Base-by-base conservation (phyloP, 2,113 vertebrate species). In the Oreotrochilus melanogaster region DNA sequence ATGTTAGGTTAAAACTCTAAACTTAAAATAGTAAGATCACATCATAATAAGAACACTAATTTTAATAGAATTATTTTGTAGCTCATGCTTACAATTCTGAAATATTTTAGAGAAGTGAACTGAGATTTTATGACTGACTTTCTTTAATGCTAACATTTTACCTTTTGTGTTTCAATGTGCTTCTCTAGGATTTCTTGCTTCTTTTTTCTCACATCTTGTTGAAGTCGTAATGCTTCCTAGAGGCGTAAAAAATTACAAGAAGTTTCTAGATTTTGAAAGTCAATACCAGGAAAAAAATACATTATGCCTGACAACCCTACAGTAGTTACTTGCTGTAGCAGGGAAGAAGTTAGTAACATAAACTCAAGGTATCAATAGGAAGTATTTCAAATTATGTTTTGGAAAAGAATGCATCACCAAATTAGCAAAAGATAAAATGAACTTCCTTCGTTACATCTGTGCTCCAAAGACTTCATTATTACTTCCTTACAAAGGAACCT, bases 181-280 rank as follows among this genome's bases (percentile, higher is more conserved):
- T 99, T 99, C 98, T 99, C 99, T 95, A 99, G 96, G 96, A 99
- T 99, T 96, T 99, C 99, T 96, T 99, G 99, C 88, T 99, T 99
- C 98, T 99, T 99, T 97, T 99, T 99, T 82, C 99, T 98, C 47
- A 99, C 99, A 85, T 99, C 99, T 91, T 99, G 99, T 85, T 99
- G 99, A 97, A 99, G 98, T 96, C 98, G 98, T 37, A 99, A 83
- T 51, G 99, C 98, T 96, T 99, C 99, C 99, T 99, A 96, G 62
- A 84, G 96, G 85, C 92, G 71, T 62, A 67, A 92, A 85, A 50
- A 16, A 93, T 79, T 31, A 96, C 64, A 95, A 27, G 94, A 85
- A 60, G 74, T 67, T 67, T 91, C 76, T 86, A 92, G 56, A 67
- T 84, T 95, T 89, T 92, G 88, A 90, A 92, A 70, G 51, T n/a